Conservation (phyloP, 2,113 vertebrate genomes). For the Urocitellus parryii region DNA sequence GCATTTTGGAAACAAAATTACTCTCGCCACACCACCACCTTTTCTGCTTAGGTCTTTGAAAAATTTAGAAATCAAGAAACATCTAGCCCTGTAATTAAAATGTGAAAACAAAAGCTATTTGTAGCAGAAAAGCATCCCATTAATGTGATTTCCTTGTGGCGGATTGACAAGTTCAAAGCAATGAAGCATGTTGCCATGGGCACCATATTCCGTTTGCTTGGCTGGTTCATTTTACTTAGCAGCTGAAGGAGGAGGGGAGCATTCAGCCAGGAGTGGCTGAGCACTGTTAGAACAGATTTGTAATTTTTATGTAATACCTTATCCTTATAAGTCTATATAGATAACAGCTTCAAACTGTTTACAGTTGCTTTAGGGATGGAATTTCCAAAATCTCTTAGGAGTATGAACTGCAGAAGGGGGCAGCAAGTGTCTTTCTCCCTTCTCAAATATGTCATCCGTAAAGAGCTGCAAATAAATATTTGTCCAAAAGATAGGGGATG, state of each 20-base stretch:
- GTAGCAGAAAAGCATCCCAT: conserved; percentile 60
- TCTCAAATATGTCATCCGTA: conserved; percentile 10
- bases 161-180: conserved; percentile 80
- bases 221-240: conserved; percentile 70
- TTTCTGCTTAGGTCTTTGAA: conserved; percentile 45
- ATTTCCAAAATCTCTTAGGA: conserved; percentile 48
- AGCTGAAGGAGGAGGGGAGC: conserved; percentile 45
- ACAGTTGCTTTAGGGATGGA: background rate
- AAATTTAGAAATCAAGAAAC: conserved; percentile 66
- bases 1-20: conserved; percentile 50
- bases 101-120: conserved; percentile 74
- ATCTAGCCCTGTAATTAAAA: conserved; percentile 70
- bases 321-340: conserved; percentile 45
- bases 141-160: conserved; percentile 75
- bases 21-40: background rate
- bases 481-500: conserved; percentile 32
- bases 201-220: conserved; percentile 73
- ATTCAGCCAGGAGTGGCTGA: conserved; percentile 48
- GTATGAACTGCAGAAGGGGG: background rate
- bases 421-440: background rate
- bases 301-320: conserved; percentile 70
- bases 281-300: conserved; percentile 63
- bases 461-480: conserved; percentile 59
- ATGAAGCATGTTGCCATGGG: conserved; percentile 79
- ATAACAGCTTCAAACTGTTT: conserved; percentile 48